These are phyloP conservation scores for Mayetiola destructor DNA, from an alignment of 2,888 invertebrate species.

Conservation along the genomic window DNA sequence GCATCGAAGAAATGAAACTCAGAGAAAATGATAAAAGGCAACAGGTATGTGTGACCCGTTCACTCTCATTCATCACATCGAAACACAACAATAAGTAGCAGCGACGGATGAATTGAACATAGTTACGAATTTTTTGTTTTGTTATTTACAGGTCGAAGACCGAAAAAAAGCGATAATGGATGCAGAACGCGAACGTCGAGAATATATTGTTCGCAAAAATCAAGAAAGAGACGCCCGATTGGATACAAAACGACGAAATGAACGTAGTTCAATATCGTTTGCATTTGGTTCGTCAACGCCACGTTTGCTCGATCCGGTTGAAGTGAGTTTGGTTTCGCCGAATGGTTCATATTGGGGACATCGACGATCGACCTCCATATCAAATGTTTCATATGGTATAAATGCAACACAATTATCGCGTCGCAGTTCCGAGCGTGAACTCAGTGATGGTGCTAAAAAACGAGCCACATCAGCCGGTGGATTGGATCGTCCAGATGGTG, in stretches of 20 bases:
- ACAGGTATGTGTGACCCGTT: too few species aligned
- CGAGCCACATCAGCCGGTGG: conserved; percentile 59
- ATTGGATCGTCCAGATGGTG: conserved; percentile 50
- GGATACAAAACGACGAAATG: conserved; percentile 64
- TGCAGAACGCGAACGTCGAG: conserved; percentile 72
- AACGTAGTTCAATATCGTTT: conserved; percentile 60
- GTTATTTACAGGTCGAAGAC: conserved; percentile 56
- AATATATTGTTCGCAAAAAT: conserved; percentile 73
- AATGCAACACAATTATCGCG: conserved; percentile 48
- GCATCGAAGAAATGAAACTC: conserved; percentile 68
- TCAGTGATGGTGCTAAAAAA: conserved; percentile 56
- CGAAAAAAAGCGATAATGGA: conserved; percentile 78
- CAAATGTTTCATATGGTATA: conserved; percentile 58
- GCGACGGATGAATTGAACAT: too few species aligned
- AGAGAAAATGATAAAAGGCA: conserved; percentile 57
- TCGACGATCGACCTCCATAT: conserved; percentile 78
- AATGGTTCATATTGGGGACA: conserved; percentile 58
- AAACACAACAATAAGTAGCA: too few species aligned
- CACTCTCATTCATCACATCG: too few species aligned
- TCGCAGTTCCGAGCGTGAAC: conserved; percentile 71
- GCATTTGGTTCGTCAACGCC: conserved; percentile 89
- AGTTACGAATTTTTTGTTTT: conserved; percentile 22
- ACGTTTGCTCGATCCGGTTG: conserved; percentile 67
- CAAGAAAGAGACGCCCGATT: conserved; percentile 68
- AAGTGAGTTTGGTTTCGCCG: conserved; percentile 43